These are phyloP conservation scores for Clinocottus analis DNA, from an alignment of 2,113 vertebrate species.

Conservation along the genomic window DNA sequence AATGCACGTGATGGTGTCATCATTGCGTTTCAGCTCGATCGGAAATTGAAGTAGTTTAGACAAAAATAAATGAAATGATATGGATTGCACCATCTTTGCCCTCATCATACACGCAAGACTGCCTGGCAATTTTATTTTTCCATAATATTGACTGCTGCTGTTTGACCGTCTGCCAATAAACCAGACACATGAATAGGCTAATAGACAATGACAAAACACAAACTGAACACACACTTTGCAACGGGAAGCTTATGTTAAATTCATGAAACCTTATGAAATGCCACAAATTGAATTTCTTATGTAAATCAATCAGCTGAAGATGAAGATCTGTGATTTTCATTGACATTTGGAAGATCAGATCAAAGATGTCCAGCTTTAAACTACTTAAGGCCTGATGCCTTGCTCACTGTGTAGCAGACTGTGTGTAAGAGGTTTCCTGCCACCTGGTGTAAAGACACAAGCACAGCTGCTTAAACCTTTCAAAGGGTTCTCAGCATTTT, in stretches of 20 bases:
- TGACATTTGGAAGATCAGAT: neutral
- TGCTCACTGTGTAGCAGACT: neutral
- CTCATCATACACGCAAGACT: neutral
- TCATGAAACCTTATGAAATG: neutral
- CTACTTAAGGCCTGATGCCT: neutral
- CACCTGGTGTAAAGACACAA: conserved; percentile 58
- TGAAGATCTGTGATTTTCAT: neutral
- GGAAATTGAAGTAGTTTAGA: neutral
- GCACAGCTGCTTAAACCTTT: conserved; percentile 23
- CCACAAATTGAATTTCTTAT: neutral
- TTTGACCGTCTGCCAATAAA: neutral
- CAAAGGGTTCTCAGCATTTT: neutral
- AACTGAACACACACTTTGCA: neutral
- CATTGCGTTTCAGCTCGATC: neutral
- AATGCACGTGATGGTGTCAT: neutral
- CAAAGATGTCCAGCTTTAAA: neutral
- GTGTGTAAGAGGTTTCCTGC: conserved; percentile 54
- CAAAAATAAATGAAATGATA: neutral
- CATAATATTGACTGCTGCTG: conserved; percentile 4
- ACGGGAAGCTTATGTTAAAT: neutral
- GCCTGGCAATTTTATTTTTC: neutral
- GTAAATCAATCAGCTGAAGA: neutral
- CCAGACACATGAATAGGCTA: neutral
- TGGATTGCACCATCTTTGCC: neutral
- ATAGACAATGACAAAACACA: neutral